Conservation (phyloP, 2,113 vertebrate genomes). For the Pongo pygmaeus region DNA sequence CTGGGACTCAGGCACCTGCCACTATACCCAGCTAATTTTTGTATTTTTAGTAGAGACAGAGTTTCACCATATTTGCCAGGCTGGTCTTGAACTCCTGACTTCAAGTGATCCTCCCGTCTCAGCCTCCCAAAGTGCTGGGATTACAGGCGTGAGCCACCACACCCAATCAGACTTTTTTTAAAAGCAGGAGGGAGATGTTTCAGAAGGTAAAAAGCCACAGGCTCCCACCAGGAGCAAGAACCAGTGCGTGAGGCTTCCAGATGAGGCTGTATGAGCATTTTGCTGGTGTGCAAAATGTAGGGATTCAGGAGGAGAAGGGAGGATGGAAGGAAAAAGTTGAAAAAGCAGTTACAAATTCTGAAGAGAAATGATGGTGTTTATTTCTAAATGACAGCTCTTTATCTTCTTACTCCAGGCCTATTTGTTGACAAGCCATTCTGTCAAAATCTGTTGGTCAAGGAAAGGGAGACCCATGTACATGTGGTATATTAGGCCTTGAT, state of each 20-base stretch:
- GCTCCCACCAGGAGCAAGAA: not conserved
- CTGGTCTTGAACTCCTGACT: too few relatives aligned
- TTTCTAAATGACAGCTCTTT: conserved; percentile 71
- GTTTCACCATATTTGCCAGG: too few relatives aligned
- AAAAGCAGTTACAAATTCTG: conserved; percentile 49
- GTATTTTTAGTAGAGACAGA: too few relatives aligned
- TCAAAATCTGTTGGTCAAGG: conserved; percentile 62
- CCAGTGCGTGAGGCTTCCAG: fast-evolving
- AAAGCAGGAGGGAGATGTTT: not conserved
- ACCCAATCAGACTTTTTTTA: not conserved
- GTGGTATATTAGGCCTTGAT: conserved; percentile 59
- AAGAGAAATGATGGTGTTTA: conserved; percentile 61
- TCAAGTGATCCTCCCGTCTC: too few relatives aligned
- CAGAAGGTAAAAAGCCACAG: not conserved
- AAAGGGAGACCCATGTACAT: not conserved
- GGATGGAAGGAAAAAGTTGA: not conserved
- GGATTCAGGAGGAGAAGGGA: not conserved
- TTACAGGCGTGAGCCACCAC: too few relatives aligned
- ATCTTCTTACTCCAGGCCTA: conserved; percentile 68
- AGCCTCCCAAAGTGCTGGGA: too few relatives aligned
- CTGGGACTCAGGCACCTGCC: too few relatives aligned
- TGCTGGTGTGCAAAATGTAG: not conserved
- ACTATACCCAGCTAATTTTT: too few relatives aligned
- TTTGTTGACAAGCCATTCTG: conserved; percentile 74
- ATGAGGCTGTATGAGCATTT: not conserved